These are phyloP conservation scores for Limnephilus lunatus DNA, from an alignment of 2,888 invertebrate species.

Conservation along the genomic window DNA sequence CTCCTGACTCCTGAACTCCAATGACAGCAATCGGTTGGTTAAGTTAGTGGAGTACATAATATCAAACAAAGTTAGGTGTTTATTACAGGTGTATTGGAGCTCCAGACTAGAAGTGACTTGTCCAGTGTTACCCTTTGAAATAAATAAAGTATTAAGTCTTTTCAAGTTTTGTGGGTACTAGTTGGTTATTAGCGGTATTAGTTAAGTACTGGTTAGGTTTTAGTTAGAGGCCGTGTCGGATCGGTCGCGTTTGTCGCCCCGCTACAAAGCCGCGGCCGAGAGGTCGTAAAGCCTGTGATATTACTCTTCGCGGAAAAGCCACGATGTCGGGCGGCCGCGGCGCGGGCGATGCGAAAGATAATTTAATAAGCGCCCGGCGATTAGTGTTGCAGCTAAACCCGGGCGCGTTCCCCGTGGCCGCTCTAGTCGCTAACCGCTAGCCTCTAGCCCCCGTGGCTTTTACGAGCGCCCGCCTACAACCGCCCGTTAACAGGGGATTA, in stretches of 20 bases:
- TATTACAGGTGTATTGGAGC: not conserved
- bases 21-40: too few relatives aligned
- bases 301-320: conserved; percentile 14
- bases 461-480: too few relatives aligned
- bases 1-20: too few relatives aligned
- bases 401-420: not conserved
- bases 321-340: not conserved
- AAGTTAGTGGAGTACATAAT: too few relatives aligned
- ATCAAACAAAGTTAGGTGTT: too few relatives aligned
- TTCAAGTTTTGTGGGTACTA: not conserved
- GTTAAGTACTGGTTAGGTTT: not conserved
- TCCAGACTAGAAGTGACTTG: not conserved
- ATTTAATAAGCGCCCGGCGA: conserved; percentile 20
- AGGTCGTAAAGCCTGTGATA: not conserved
- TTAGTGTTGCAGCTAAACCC: conserved; percentile 13
- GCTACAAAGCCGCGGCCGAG: conserved; percentile 18
- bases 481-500: too few relatives aligned
- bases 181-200: not conserved
- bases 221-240: not conserved
- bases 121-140: too few relatives aligned
- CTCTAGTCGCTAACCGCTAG: not conserved
- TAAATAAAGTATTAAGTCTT: too few relatives aligned
- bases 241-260: conserved; percentile 20
- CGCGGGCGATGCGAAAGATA: conserved; percentile 31
- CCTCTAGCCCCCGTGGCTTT: not conserved